phyloP scores from a whole-genome alignment of 1,140 invertebrate species.

The Drosophila arizonae region DNA sequence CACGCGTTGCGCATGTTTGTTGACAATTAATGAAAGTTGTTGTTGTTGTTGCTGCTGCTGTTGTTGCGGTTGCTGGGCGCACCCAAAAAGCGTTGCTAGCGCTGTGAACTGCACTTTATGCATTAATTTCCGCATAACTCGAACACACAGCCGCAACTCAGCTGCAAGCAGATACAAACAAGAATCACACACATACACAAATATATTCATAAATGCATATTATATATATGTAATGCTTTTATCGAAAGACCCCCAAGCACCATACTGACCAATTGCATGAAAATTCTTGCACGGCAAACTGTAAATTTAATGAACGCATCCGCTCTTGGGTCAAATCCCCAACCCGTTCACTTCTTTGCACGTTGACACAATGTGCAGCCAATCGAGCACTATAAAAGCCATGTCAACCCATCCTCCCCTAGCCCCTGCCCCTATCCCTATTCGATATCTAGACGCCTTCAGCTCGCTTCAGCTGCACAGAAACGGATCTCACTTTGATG shows the following conservation, averaged over 20 bases:
- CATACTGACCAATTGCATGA: slow-evolving; percentile 36
- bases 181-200: no score
- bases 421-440: neutral
- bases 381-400: slow-evolving; percentile 24
- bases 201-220: neutral
- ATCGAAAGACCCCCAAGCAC: neutral
- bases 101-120: slow-evolving; percentile 47
- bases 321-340: slow-evolving; percentile 32
- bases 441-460: neutral
- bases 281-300: slow-evolving; percentile 51
- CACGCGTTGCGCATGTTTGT: slow-evolving; percentile 66
- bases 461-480: neutral
- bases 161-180: neutral
- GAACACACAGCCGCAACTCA: slow-evolving; percentile 15
- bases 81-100: slow-evolving; percentile 49
- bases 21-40: slow-evolving; percentile 70
- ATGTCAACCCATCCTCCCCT: neutral
- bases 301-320: slow-evolving; percentile 52
- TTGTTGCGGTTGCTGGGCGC: slow-evolving; percentile 40
- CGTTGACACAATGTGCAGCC: slow-evolving; percentile 38
- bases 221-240: neutral
- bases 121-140: slow-evolving; percentile 70
- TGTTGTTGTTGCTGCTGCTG: slow-evolving; percentile 1
- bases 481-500: slow-evolving; percentile 58
- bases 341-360: slow-evolving; percentile 4